Evolutionary conservation across 2,888 invertebrate genomes (phyloP), one percentile per base, ranked within the genome.

Genomic region (Leptura quadrifasciata): DNA sequence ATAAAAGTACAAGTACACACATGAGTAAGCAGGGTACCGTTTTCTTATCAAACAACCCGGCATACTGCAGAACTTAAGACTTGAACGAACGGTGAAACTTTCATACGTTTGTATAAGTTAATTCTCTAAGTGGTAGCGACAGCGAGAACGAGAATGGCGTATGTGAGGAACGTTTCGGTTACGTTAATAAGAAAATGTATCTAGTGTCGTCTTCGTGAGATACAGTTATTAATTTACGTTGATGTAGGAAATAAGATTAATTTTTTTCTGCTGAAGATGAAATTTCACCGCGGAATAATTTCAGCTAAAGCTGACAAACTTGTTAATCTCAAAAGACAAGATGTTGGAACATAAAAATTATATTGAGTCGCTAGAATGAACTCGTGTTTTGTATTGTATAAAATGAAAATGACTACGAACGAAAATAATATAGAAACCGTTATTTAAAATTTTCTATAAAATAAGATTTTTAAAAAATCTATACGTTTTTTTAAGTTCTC

Each of bases 1-100:
- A 57, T 69, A 57, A 69, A 69, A 52, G 68, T 68, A 68, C 52
- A 55, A 27, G 70, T 55, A 57, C 70, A 58, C 58, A 70, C 58
- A 58, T 31, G 70, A 70, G 31, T 35, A 57, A 70, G 60, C 70
- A 58, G 17, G 21, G 58, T 9, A 15, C 31, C 27, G 27, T 35
- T 61, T 71, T 31, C 35, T 47, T 61, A 61, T 71, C 60, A 47
- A 71, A 47, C 61, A 61, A 9, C n/a, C 65, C 39, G 9, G 15
- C 60, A n/a, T n/a, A 60, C 27, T n/a, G n/a, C 27, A 17, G 27
- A 8, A 60, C 17, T 60, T 21, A 21, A 47, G 21, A 65, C 21
- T 52, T 1, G 65, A 65, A 52, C 17, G 31, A 55, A 65, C 65
- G 65, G 47, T 35, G 65, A 65, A 65, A 65, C 39, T 65, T 65